Percentiles rank a stretch among this genome's conserved stretches.
These are phyloP conservation scores for Archips crataeganus DNA, from an alignment of 2,888 invertebrate genomes.

Conservation along the genomic window DNA sequence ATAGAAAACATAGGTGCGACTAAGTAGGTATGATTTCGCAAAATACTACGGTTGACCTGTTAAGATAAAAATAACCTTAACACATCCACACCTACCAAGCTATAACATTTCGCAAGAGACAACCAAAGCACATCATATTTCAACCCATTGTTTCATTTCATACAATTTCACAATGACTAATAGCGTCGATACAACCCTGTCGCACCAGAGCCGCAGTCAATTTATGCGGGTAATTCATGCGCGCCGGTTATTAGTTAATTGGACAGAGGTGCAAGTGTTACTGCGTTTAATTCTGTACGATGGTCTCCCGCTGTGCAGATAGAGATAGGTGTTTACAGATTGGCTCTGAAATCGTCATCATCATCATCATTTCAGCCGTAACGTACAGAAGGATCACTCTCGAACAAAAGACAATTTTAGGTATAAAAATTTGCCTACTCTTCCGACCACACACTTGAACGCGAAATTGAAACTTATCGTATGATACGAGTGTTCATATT, in stretches of 20 bases:
- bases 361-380: neutral
- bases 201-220: constrained; percentile 34
- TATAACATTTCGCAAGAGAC: constrained; percentile 35
- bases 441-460: too few relatives aligned
- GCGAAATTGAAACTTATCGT: too few relatives aligned
- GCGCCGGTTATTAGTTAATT: constrained; percentile 48
- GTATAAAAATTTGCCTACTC: too few relatives aligned
- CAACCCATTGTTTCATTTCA: constrained; percentile 40
- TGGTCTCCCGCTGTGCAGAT: constrained; percentile 67
- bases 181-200: constrained; percentile 44
- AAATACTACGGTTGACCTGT: constrained; percentile 3
- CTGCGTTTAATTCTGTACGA: constrained; percentile 51
- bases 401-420: too few relatives aligned
- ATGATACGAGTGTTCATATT: too few relatives aligned
- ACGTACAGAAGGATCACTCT: too few relatives aligned
- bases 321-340: constrained; percentile 48
- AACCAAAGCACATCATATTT: constrained; percentile 31
- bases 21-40: neutral
- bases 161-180: constrained; percentile 45
- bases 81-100: constrained; percentile 2
- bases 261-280: constrained; percentile 55
- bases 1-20: too few relatives aligned
- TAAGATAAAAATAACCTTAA: neutral
- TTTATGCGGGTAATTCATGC: constrained; percentile 35
- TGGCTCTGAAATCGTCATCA: neutral